These are phyloP conservation scores for Sparidentex hasta DNA, from an alignment of 2,797 vertebrate genomes.

Conservation along the genomic window DNA sequence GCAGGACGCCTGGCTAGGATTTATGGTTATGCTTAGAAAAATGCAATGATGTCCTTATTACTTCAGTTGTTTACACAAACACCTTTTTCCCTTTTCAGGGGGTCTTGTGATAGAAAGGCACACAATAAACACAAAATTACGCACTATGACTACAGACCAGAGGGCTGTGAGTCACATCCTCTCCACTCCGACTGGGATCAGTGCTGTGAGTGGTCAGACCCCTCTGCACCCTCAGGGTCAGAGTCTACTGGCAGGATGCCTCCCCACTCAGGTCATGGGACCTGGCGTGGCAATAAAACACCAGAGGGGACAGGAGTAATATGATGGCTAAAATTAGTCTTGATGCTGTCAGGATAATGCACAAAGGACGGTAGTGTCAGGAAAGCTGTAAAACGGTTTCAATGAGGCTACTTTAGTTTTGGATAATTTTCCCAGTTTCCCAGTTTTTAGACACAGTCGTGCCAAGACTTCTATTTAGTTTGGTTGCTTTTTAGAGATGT, in stretches of 20 bases:
- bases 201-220: constrained; percentile 28
- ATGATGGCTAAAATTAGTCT: constrained; percentile 30
- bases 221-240: constrained; percentile 16
- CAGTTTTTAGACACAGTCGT: constrained; percentile 17
- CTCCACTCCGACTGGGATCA: constrained; percentile 21
- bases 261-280: constrained; percentile 40
- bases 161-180: constrained; percentile 49
- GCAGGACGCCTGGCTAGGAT: constrained; percentile 26
- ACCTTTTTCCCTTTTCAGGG: constrained; percentile 12
- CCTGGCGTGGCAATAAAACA: constrained; percentile 42
- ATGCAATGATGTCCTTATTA: constrained; percentile 40
- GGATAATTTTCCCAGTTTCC: constrained; percentile 42
- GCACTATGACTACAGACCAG: constrained; percentile 41
- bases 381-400: constrained; percentile 56
- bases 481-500: constrained; percentile 48
- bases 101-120: constrained; percentile 45
- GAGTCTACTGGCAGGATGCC: constrained; percentile 31
- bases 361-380: constrained; percentile 30
- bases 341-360: constrained; percentile 42
- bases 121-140: constrained; percentile 32
- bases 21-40: constrained; percentile 40
- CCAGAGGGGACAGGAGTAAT: constrained; percentile 44
- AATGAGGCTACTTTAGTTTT: constrained; percentile 47
- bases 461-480: constrained; percentile 43
- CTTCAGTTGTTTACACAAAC: constrained; percentile 23